Conservation (phyloP, 2,797 vertebrate species). For the Discoglossus pictus region DNA sequence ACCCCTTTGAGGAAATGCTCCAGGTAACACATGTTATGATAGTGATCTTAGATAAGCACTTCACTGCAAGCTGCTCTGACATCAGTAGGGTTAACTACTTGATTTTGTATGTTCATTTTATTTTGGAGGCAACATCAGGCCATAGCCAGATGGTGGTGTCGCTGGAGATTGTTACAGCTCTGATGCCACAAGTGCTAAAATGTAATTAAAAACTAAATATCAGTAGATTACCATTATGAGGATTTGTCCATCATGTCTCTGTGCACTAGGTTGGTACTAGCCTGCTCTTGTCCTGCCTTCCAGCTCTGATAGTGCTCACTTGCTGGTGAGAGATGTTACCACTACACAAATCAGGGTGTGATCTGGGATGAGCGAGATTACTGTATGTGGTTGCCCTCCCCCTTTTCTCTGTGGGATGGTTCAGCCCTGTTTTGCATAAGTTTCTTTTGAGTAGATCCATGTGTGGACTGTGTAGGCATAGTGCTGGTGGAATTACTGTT, state of each 20-base stretch:
- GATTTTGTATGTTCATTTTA: too few relatives aligned
- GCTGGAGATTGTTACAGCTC: conserved; percentile 56
- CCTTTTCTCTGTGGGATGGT: conserved; percentile 79
- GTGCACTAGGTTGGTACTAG: conserved; percentile 54
- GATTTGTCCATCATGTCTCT: conserved; percentile 60
- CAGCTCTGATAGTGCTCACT: conserved; percentile 24
- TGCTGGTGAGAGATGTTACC: conserved; percentile 28
- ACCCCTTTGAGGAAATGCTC: too few relatives aligned
- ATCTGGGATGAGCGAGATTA: conserved; percentile 70
- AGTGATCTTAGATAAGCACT: too few relatives aligned
- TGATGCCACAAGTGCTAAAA: conserved; percentile 59
- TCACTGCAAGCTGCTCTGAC: too few relatives aligned
- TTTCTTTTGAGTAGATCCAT: conserved; percentile 90
- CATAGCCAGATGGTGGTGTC: conserved; percentile 67
- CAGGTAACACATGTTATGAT: too few relatives aligned
- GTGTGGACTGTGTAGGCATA: conserved; percentile 74
- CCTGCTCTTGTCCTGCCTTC: not conserved
- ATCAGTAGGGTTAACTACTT: too few relatives aligned
- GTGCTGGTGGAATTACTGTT: conserved; percentile 83
- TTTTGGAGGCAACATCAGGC: conserved; percentile 66
- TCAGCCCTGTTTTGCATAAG: conserved; percentile 95
- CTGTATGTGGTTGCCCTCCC: conserved; percentile 66
- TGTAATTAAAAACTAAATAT: conserved; percentile 70
- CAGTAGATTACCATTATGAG: conserved; percentile 58
- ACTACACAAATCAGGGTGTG: conserved; percentile 57